Conservation (phyloP, 2,797 vertebrate genomes). For the Picus viridis region DNA sequence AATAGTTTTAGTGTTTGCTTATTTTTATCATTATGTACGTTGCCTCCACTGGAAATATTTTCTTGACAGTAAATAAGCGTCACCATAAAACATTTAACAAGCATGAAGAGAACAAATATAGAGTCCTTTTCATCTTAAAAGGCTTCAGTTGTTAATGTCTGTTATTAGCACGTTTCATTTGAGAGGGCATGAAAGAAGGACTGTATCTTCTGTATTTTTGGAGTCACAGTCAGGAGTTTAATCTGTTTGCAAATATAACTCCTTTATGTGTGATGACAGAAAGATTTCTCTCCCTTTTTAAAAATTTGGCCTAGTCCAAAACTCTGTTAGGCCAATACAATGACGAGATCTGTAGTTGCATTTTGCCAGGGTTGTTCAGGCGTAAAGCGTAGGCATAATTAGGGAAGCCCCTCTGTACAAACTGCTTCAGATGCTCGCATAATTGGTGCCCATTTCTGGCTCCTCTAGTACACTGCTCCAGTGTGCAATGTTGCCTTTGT, state of each 20-base stretch:
- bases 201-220: slow-evolving; percentile 16
- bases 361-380: not conserved
- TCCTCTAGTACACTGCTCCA: not conserved
- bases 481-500: not conserved
- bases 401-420: not conserved
- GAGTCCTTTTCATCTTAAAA: slow-evolving; percentile 75
- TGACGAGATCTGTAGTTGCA: not conserved
- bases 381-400: not conserved
- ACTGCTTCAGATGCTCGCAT: not conserved
- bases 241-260: slow-evolving; percentile 42
- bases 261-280: slow-evolving; percentile 12
- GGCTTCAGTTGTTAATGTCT: slow-evolving; percentile 67
- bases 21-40: slow-evolving; percentile 85
- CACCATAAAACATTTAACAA: slow-evolving; percentile 84
- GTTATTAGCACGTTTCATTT: slow-evolving; percentile 73
- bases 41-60: slow-evolving; percentile 89
- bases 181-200: slow-evolving; percentile 49
- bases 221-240: slow-evolving; percentile 31
- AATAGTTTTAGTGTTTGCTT: slow-evolving; percentile 86
- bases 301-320: slow-evolving; percentile 38
- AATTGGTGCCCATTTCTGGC: not conserved
- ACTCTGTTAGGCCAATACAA: not conserved
- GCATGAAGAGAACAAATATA: slow-evolving; percentile 82
- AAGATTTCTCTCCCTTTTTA: slow-evolving; percentile 23
- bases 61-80: slow-evolving; percentile 90